Evolutionary conservation across 1,140 invertebrate genomes (phyloP).

Genomic region (Lethocerus indicus): DNA sequence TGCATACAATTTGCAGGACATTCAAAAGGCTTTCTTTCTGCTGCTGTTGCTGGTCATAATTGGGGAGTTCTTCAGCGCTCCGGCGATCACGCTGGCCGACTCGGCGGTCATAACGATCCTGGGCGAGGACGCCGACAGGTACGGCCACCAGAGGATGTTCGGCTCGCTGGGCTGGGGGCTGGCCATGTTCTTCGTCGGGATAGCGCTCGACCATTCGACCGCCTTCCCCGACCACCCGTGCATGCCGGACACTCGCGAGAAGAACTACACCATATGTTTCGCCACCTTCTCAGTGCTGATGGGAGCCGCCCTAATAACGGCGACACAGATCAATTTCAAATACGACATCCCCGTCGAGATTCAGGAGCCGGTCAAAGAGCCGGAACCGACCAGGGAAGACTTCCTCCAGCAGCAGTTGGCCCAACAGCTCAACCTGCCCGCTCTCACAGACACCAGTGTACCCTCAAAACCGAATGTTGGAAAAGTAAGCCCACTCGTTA

Average conservation of each 20-base stretch:
- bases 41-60: slow-evolving; percentile 80
- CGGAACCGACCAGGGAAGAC: slow-evolving; percentile 38
- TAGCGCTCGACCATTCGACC: slow-evolving; percentile 92
- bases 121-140: slow-evolving; percentile 81
- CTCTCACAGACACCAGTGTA: slow-evolving; percentile 45
- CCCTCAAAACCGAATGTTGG: slow-evolving; percentile 27
- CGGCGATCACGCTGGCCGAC: slow-evolving; percentile 92
- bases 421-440: slow-evolving; percentile 59
- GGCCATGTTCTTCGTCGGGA: slow-evolving; percentile 97
- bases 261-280: slow-evolving; percentile 98
- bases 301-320: slow-evolving; percentile 83
- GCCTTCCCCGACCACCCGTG: slow-evolving; percentile 82
- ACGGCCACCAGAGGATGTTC: slow-evolving; percentile 96
- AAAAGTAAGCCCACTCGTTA: slow-evolving; percentile 31
- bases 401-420: slow-evolving; percentile 62
- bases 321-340: slow-evolving; percentile 76
- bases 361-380: slow-evolving; percentile 23
- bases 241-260: slow-evolving; percentile 69
- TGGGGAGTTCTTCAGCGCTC: slow-evolving; percentile 94
- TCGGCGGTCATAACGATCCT: slow-evolving; percentile 81
- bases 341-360: slow-evolving; percentile 32
- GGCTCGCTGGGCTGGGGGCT: slow-evolving; percentile 95
- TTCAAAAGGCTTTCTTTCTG: slow-evolving; percentile 92
- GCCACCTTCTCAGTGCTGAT: slow-evolving; percentile 94
- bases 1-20: slow-evolving; percentile 67